Conservation (phyloP, 2,888 invertebrate genomes). For the Geophilus truncorum region DNA sequence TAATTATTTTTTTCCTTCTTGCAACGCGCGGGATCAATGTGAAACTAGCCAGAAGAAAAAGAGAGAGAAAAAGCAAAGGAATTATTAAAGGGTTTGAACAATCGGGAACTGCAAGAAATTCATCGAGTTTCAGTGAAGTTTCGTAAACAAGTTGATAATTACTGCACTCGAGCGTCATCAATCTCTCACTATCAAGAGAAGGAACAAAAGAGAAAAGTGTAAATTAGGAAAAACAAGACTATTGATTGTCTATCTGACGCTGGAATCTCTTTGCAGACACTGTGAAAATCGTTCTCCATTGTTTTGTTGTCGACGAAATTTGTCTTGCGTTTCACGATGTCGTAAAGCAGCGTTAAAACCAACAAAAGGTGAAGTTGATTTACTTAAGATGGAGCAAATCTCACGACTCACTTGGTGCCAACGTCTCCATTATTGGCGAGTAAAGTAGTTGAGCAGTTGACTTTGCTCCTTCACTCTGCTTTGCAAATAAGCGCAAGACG, state of each 20-base stretch:
- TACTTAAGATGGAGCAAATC: not conserved
- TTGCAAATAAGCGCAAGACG: not conserved
- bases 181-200: not conserved
- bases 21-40: not conserved
- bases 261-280: not conserved
- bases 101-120: too few relatives aligned
- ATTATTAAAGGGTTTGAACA: too few relatives aligned
- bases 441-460: not conserved
- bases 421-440: not conserved
- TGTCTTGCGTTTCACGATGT: not conserved
- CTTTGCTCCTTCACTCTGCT: not conserved
- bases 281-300: not conserved
- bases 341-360: not conserved
- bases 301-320: not conserved
- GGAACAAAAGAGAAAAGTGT: too few relatives aligned
- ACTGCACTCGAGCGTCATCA: not conserved
- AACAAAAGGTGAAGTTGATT: not conserved
- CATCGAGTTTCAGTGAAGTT: not conserved
- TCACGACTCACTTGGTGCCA: not conserved
- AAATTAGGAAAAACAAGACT: not conserved
- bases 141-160: not conserved
- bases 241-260: not conserved
- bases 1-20: not conserved
- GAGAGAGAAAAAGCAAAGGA: too few relatives aligned
- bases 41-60: too few relatives aligned